Conservation (phyloP, 2,113 vertebrate species). For the Elaphurus davidianus region DNA sequence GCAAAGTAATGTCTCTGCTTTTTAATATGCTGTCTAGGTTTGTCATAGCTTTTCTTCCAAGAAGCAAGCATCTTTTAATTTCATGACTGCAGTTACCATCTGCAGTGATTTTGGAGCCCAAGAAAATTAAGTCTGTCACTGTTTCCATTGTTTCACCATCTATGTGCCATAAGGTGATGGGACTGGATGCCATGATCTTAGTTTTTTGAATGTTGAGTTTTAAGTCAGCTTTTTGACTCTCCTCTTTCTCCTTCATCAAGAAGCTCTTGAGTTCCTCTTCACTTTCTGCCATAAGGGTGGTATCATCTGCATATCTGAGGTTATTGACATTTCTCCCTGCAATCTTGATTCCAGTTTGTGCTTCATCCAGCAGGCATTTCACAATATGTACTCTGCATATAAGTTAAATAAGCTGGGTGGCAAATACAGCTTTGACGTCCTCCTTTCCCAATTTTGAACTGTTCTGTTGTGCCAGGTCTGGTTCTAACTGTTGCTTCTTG, state of each 20-base stretch:
- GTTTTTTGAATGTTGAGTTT: background rate
- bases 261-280: background rate
- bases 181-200: background rate
- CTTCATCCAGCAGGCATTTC: background rate
- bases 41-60: background rate
- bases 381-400: background rate
- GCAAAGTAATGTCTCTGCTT: background rate
- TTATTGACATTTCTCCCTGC: background rate
- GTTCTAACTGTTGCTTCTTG: background rate
- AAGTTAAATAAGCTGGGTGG: background rate
- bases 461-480: background rate
- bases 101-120: background rate
- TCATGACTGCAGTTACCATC: background rate
- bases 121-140: background rate
- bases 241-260: background rate
- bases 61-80: background rate
- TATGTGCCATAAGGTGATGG: background rate
- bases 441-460: background rate
- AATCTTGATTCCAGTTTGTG: background rate
- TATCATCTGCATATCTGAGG: background rate
- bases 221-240: background rate
- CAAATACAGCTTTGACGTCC: background rate
- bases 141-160: background rate
- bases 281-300: background rate
- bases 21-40: background rate